Evolutionary conservation across 1,140 invertebrate species (phyloP).

Genomic region (Lethocerus indicus): DNA sequence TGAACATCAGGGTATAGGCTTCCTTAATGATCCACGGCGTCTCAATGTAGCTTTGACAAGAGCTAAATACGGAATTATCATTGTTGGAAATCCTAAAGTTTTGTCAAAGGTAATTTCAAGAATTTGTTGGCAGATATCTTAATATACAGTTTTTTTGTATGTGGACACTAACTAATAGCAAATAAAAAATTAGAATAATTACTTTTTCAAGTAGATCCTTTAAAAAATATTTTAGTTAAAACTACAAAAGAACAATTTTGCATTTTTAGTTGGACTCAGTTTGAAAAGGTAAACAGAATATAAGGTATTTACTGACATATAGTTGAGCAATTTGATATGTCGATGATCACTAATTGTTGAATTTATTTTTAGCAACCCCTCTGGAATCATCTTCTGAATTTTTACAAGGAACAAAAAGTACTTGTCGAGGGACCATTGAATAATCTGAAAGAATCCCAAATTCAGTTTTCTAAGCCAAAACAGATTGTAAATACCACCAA

Average conservation of each 20-base stretch:
- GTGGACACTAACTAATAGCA: neutral
- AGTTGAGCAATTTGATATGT: no score
- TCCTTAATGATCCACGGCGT: slow-evolving; percentile 91
- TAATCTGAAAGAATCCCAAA: slow-evolving; percentile 91
- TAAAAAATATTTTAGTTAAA: neutral
- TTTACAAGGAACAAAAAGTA: slow-evolving; percentile 96
- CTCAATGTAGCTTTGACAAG: slow-evolving; percentile 96
- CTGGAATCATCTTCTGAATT: slow-evolving; percentile 95
- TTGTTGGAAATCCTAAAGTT: slow-evolving; percentile 98
- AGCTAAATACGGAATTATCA: slow-evolving; percentile 95
- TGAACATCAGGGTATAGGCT: slow-evolving; percentile 84
- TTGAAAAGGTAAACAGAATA: no score
- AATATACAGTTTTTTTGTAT: neutral
- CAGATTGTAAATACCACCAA: slow-evolving; percentile 86
- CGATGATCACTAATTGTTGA: neutral
- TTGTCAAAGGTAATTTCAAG: slow-evolving; percentile 57
- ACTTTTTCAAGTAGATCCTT: neutral
- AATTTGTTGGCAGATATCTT: neutral
- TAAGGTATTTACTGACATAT: no score
- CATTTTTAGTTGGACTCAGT: no score
- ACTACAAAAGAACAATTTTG: no score
- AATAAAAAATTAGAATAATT: neutral
- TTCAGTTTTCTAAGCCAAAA: slow-evolving; percentile 94
- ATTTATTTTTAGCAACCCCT: slow-evolving; percentile 53
- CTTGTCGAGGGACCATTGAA: slow-evolving; percentile 95